These are phyloP conservation scores for Orchestia grillus DNA, from an alignment of 1,140 invertebrate species.

Conservation along the genomic window DNA sequence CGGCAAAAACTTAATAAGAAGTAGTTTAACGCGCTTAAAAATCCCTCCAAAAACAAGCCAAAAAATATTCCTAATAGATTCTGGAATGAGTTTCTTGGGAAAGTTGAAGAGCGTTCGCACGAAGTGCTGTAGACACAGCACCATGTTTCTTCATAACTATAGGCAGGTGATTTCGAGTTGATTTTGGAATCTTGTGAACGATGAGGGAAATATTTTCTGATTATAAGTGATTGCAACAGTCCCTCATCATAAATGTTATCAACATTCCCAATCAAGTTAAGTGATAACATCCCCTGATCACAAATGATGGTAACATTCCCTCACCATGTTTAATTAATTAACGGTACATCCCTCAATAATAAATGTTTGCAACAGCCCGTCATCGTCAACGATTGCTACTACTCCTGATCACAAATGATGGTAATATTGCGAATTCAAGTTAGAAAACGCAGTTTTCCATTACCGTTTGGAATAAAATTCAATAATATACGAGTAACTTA, in stretches of 20 bases:
- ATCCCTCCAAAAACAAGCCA: conserved; percentile 20
- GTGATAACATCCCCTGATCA: neutral
- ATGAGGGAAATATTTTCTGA: neutral
- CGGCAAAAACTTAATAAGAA: conserved; percentile 56
- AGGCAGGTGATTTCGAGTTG: neutral
- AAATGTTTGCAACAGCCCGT: neutral
- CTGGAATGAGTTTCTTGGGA: conserved; percentile 23
- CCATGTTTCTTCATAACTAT: neutral
- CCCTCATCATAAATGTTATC: neutral
- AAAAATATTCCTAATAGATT: conserved; percentile 54
- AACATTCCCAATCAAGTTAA: neutral
- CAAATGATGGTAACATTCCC: neutral
- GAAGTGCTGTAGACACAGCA: neutral
- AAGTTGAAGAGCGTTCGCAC: conserved; percentile 16
- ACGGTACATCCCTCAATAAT: neutral
- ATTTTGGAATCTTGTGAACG: neutral
- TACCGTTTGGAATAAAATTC: too few relatives aligned
- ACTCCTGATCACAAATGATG: neutral
- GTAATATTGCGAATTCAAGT: neutral
- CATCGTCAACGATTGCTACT: neutral
- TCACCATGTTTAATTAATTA: neutral
- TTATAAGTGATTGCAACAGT: neutral
- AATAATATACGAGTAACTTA: too few relatives aligned
- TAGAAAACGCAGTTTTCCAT: too few relatives aligned
- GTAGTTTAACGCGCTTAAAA: conserved; percentile 54